A percentile compares a stretch with the other conserved stretches of the same genome.
phyloP scores from a whole-genome alignment of 2,888 invertebrate genomes.

The Agrotis exclamationis region DNA sequence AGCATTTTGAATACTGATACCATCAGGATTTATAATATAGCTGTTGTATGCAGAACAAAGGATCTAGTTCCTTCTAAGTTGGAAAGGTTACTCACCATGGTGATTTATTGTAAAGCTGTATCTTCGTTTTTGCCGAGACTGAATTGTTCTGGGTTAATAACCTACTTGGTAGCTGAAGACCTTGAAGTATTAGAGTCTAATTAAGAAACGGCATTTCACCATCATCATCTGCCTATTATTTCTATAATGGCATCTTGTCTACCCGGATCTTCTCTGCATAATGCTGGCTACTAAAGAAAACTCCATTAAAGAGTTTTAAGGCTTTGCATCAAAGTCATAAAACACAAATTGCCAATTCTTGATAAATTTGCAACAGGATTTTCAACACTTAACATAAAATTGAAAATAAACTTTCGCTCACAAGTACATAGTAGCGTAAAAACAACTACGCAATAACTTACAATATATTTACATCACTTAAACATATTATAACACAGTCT shows the following conservation, averaged over 20 bases:
- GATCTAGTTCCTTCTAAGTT: slow-evolving; percentile 30
- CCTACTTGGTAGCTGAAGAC: not conserved
- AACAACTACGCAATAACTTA: slow-evolving; percentile 30
- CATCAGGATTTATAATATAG: slow-evolving; percentile 35
- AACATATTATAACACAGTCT: slow-evolving; percentile 17
- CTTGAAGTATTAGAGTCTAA: not conserved
- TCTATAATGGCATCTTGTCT: no score
- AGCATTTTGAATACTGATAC: slow-evolving; percentile 52
- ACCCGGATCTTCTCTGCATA: no score
- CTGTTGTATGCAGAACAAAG: slow-evolving; percentile 46
- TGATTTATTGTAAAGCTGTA: slow-evolving; percentile 42
- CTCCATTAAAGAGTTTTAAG: no score
- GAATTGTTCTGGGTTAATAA: slow-evolving; percentile 31
- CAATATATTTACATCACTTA: slow-evolving; percentile 27
- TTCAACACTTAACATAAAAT: slow-evolving; percentile 1
- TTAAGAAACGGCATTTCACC: not conserved
- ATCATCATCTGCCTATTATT: no score
- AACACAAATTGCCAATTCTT: not conserved
- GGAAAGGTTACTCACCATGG: slow-evolving; percentile 32
- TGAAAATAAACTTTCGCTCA: slow-evolving; percentile 26
- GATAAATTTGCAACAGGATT: not conserved
- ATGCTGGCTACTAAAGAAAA: not conserved
- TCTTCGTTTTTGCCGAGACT: slow-evolving; percentile 10
- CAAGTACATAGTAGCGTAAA: slow-evolving; percentile 7
- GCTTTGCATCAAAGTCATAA: not conserved